Conservation (phyloP, 2,113 vertebrate genomes). For the Ammodramus savannarum region DNA sequence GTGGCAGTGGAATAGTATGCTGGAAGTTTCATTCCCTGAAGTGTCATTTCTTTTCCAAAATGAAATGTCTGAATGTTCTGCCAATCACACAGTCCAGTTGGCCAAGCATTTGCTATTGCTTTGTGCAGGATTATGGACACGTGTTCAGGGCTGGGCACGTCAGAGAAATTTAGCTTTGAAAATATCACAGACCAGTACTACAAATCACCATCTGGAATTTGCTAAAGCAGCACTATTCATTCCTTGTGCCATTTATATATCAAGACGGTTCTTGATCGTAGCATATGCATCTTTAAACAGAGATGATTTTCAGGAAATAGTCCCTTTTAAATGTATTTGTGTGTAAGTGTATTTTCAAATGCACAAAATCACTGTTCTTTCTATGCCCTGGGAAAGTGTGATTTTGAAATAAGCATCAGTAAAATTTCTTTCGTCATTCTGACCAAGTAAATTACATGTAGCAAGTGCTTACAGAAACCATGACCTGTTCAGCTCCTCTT, state of each 20-base stretch:
- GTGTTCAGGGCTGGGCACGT: neutral
- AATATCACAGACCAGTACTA: neutral
- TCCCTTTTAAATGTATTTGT: neutral
- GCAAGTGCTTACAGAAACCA: neutral
- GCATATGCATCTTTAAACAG: neutral
- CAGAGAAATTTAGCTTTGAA: constrained; percentile 1
- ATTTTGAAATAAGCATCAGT: neutral
- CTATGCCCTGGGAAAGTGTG: neutral
- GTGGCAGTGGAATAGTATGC: constrained; percentile 20
- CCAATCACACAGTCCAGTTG: constrained; percentile 39
- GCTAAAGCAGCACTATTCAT: neutral
- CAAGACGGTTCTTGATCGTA: neutral
- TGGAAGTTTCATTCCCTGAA: constrained; percentile 38
- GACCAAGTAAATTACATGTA: neutral
- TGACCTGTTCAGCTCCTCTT: neutral
- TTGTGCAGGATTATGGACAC: neutral
- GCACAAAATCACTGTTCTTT: neutral
- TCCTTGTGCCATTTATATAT: neutral
- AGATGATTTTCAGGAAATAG: neutral
- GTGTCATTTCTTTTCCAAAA: constrained; percentile 56
- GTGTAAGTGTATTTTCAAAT: neutral
- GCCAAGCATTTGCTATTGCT: neutral
- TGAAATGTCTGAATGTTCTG: constrained; percentile 21
- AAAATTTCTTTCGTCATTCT: neutral
- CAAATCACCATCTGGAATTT: neutral